A percentile compares a stretch with the other conserved stretches of the same genome.
These are phyloP conservation scores for Petaurus breviceps DNA, from an alignment of 2,113 vertebrate species.

Conservation along the genomic window DNA sequence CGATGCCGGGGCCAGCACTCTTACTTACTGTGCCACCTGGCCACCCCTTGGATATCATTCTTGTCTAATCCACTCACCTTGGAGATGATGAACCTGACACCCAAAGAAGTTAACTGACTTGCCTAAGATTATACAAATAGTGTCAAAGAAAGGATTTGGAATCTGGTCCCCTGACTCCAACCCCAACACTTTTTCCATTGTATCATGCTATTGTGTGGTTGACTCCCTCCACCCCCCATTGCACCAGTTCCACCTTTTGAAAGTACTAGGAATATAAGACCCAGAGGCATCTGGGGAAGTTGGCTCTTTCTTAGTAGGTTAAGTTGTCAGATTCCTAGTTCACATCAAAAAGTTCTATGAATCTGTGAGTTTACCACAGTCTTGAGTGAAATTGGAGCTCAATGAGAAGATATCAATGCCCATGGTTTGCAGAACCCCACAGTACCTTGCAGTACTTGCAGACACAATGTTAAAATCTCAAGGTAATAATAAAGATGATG, in stretches of 20 bases:
- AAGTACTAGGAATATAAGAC: background rate
- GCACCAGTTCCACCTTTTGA: background rate
- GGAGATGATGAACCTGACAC: background rate
- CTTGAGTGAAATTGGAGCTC: background rate
- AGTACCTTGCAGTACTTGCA: background rate
- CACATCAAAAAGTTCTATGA: background rate
- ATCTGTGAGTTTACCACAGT: background rate
- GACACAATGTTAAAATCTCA: background rate
- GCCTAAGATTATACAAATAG: background rate
- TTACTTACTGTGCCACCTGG: too few relatives aligned
- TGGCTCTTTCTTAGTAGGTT: background rate
- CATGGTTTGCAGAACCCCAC: background rate
- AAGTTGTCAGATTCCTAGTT: background rate
- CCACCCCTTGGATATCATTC: background rate
- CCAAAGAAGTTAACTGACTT: background rate
- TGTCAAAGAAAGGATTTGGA: background rate
- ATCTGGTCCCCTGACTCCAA: background rate
- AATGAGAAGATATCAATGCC: background rate
- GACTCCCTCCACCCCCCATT: background rate
- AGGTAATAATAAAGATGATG: background rate
- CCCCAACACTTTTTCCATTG: background rate
- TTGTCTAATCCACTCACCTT: background rate
- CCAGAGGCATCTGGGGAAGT: background rate
- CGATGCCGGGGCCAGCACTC: too few relatives aligned
- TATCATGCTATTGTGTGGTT: background rate